These are phyloP conservation scores for Syngnathus rostellatus DNA, from an alignment of 2,797 vertebrate genomes.

Conservation along the genomic window DNA sequence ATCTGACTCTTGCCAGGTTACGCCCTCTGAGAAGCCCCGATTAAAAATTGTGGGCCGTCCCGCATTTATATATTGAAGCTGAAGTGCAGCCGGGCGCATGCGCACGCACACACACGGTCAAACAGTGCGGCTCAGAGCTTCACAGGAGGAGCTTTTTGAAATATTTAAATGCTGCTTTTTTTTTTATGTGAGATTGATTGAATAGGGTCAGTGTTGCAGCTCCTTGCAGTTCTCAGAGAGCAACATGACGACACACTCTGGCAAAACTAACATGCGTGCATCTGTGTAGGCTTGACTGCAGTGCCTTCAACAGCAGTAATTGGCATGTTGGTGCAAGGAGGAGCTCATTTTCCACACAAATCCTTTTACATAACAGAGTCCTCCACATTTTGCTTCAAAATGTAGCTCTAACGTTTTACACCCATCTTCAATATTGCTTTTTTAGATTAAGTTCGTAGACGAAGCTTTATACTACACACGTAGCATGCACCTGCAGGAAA, in stretches of 20 bases:
- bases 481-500: background rate
- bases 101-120: constrained; percentile 13
- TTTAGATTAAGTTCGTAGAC: background rate
- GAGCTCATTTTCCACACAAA: constrained; percentile 21
- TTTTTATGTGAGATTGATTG: constrained; percentile 67
- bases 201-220: constrained; percentile 63
- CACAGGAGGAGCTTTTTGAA: constrained; percentile 59
- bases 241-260: constrained; percentile 19
- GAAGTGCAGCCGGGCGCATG: background rate
- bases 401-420: constrained; percentile 14
- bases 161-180: constrained; percentile 70
- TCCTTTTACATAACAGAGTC: constrained; percentile 28
- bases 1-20: too few relatives aligned
- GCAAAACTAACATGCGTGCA: constrained; percentile 16
- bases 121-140: constrained; percentile 28
- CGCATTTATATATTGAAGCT: background rate
- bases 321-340: constrained; percentile 15
- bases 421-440: background rate
- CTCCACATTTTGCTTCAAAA: constrained; percentile 10
- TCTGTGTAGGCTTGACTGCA: background rate
- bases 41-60: too few relatives aligned
- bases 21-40: too few relatives aligned
- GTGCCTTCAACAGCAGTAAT: constrained; percentile 10
- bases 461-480: background rate
- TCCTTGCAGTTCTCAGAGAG: constrained; percentile 34